Percentiles rank a stretch among this genome's conserved stretches.
Evolutionary conservation across 2,113 vertebrate genomes (phyloP).

Genomic region (human): DNA sequence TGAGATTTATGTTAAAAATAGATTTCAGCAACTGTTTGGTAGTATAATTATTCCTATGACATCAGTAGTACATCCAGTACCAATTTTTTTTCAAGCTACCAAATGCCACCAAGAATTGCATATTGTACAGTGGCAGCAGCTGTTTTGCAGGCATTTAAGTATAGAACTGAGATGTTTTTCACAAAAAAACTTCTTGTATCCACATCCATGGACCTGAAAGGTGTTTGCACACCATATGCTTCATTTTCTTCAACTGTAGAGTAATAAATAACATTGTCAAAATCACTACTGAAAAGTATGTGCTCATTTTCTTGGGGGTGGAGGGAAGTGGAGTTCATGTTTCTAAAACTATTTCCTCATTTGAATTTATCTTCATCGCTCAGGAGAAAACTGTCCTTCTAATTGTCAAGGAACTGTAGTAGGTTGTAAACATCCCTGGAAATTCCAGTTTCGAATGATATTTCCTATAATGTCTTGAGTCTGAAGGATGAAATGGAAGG

Average conservation of each 20-base stretch:
- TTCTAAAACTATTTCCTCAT: conserved; percentile 51
- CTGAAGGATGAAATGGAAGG: neutral
- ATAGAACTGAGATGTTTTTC: conserved; percentile 8
- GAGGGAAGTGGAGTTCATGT: neutral
- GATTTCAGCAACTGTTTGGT: conserved; percentile 24
- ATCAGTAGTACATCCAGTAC: conserved; percentile 39
- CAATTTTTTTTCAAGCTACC: conserved; percentile 47
- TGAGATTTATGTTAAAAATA: conserved; percentile 69
- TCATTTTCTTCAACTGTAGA: neutral
- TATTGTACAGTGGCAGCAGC: neutral
- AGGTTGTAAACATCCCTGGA: neutral
- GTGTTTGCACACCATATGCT: conserved; percentile 11
- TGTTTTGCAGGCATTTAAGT: conserved; percentile 31
- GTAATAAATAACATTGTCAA: conserved; percentile 9
- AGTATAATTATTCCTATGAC: conserved; percentile 58
- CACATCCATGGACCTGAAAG: neutral
- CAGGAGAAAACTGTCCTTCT: neutral
- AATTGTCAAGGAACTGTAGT: neutral
- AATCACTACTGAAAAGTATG: neutral
- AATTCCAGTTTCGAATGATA: neutral
- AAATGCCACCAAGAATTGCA: conserved; percentile 48
- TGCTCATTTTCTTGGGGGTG: neutral
- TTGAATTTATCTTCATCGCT: neutral
- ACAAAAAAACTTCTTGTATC: neutral
- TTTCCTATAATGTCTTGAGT: neutral